phyloP scores from a whole-genome alignment of 1,140 invertebrate species.

The Myzus persicae region DNA sequence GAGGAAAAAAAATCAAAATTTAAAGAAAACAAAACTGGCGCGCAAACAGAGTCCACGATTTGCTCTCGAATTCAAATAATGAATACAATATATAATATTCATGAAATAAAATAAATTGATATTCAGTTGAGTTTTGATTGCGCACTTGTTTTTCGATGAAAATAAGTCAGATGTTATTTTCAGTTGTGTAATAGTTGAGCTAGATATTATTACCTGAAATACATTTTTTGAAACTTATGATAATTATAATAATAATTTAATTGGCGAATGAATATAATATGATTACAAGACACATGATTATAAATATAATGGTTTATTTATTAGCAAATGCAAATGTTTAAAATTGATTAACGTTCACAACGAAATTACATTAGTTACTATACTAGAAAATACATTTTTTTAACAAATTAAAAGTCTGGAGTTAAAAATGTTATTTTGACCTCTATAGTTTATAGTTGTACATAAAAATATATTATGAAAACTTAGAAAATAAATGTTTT shows the following conservation, averaged over 20 bases:
- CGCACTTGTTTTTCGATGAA: background rate
- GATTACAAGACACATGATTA: background rate
- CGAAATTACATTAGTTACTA: background rate
- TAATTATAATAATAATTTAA: no score
- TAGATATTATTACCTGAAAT: no score
- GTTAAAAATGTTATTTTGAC: background rate
- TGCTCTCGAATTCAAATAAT: background rate
- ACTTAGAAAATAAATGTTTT: constrained; percentile 3
- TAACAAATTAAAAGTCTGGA: no score
- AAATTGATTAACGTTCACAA: background rate
- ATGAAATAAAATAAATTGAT: background rate
- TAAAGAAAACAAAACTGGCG: constrained; percentile 16
- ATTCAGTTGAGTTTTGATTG: background rate
- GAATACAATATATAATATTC: background rate
- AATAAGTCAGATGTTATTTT: background rate
- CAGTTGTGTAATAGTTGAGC: background rate
- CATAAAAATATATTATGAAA: background rate
- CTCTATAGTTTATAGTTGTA: background rate
- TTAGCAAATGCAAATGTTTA: background rate
- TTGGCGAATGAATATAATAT: background rate
- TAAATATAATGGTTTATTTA: background rate
- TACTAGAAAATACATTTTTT: background rate
- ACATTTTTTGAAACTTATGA: background rate
- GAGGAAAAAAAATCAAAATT: background rate
- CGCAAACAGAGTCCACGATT: background rate